These are phyloP conservation scores for Uropetala carovei DNA, from an alignment of 2,888 invertebrate genomes.

Conservation along the genomic window DNA sequence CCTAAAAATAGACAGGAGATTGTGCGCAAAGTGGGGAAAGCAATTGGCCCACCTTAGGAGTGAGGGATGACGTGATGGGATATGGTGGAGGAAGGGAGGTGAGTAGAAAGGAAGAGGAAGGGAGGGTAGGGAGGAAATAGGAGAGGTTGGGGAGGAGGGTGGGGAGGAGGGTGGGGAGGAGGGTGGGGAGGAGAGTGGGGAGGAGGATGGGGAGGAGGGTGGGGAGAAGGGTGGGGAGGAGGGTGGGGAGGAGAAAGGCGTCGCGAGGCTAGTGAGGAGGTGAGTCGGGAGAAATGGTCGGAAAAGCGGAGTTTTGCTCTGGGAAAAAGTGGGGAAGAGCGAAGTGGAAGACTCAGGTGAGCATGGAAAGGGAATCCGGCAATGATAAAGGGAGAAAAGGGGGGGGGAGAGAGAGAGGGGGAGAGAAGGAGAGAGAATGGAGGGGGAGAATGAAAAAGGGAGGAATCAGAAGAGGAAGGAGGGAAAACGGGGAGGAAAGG, in stretches of 20 bases:
- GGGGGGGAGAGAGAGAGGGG: neutral
- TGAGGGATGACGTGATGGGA: neutral
- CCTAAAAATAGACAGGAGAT: slow-evolving; percentile 30
- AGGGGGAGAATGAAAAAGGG: neutral
- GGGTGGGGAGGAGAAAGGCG: neutral
- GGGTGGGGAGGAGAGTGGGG: neutral
- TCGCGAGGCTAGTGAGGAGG: neutral
- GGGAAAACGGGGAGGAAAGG: neutral
- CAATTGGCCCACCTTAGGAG: slow-evolving; percentile 46
- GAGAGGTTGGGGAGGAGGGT: neutral
- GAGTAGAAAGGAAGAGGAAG: neutral
- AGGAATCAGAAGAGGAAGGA: neutral
- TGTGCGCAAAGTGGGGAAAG: slow-evolving; percentile 57
- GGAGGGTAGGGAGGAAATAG: neutral
- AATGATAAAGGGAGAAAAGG: neutral
- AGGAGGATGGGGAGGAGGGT: neutral
- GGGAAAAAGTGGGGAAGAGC: neutral
- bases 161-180: neutral
- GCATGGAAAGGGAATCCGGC: neutral
- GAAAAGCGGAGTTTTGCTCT: slow-evolving; percentile 12
- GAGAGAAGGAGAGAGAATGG: neutral
- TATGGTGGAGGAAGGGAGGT: neutral
- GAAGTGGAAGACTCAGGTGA: neutral
- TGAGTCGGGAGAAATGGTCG: neutral
- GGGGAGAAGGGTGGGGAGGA: neutral